These are phyloP conservation scores for Aegotheles bennettii DNA, from an alignment of 2,113 vertebrate genomes.

Conservation along the genomic window DNA sequence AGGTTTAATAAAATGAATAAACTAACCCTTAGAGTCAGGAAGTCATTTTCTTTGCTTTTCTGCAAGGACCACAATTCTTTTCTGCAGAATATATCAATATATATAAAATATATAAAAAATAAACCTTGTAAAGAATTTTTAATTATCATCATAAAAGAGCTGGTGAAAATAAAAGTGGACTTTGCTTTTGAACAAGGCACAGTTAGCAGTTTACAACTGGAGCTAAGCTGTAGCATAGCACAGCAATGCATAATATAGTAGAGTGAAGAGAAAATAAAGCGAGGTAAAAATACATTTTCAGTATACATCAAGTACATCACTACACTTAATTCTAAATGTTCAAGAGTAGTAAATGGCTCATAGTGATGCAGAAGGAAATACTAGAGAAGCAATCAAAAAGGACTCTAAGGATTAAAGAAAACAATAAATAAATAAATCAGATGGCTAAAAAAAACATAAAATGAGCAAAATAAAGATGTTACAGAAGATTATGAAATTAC, in stretches of 20 bases:
- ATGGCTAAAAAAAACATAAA: not conserved
- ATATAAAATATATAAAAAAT: not conserved
- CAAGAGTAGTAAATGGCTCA: not conserved
- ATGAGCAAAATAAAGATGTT: not conserved
- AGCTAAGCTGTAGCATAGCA: not conserved
- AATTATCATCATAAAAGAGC: not conserved
- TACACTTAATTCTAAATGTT: not conserved
- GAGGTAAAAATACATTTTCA: not conserved
- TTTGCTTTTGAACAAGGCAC: not conserved
- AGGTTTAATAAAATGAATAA: not conserved
- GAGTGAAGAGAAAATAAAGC: not conserved
- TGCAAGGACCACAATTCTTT: no score
- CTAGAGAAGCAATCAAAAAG: not conserved
- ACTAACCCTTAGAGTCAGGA: not conserved
- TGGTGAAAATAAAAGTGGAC: not conserved
- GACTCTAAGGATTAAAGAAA: not conserved
- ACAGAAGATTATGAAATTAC: not conserved
- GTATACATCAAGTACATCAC: not conserved
- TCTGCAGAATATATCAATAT: no score
- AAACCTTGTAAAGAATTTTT: not conserved
- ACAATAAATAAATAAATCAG: not conserved
- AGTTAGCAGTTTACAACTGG: not conserved
- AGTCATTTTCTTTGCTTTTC: not conserved
- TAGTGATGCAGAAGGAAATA: not conserved
- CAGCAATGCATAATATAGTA: not conserved